Evolutionary conservation across 2,113 vertebrate species (phyloP), one percentile per base, ranked within the genome.

Genomic region (Pedetes capensis): DNA sequence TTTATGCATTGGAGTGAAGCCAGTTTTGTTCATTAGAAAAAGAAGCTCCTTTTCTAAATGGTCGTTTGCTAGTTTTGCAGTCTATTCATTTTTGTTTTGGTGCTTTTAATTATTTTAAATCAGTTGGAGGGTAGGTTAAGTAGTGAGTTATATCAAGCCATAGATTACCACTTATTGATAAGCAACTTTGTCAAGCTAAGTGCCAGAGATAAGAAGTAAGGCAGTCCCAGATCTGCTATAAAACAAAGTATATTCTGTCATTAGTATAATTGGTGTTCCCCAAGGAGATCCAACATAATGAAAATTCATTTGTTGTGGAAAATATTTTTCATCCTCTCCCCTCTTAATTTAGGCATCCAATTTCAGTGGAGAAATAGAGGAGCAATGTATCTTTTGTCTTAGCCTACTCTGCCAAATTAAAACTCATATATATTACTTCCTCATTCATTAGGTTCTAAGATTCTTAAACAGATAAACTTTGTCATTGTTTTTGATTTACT

Each of bases 261-360:
- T 94, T 94, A 68, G 53, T 44, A 23, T 94, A 44, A 81, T 88
- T 88, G 91, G 69, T 90, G 4, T 27, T 97, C 74, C 79, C 69
- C 29, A 14, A 66, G 71, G 72, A 97, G 81, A 32, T 47, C 23
- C 1, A 78, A 6, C 66, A 63, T 90, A 85, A 90, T 97, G 95
- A 47, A 97, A 96, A 91, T 76, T 88, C 68, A 85, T 80, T 90
- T 68, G 42, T 94, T 96, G 79, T 96, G 39, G 63, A 94, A 93
- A 95, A 82, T 96, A 72, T 91, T 59, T 64, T 94, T 95, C 34
- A 85, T 16, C 23, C 6, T 84, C 16, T 71, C 16, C 91, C 66
- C 55, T 84, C 66, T 94, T 95, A 93, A 95, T 95, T 92, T 93
- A 78, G 68, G 42, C 20, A 34, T 71, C 0, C 92, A 63, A 75